Evolutionary conservation across 1,140 invertebrate species (phyloP).

Genomic region (Artemia franciscana): DNA sequence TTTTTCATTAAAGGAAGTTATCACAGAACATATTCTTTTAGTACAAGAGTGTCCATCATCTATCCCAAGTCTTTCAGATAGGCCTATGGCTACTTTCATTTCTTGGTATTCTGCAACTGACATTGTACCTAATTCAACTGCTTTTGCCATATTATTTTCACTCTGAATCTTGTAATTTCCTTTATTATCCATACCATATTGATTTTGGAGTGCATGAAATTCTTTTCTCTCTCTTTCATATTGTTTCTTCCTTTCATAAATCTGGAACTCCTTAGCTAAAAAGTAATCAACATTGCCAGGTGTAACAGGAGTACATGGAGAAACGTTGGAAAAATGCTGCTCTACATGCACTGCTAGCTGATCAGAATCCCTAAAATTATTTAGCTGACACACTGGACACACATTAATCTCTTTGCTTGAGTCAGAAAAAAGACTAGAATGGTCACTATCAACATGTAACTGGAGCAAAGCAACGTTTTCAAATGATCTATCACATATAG

Average conservation of each 20-base stretch:
- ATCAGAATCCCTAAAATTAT: background rate
- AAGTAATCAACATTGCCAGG: constrained; percentile 23
- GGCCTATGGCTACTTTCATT: constrained; percentile 41
- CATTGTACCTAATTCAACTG: constrained; percentile 60
- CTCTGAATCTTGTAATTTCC: constrained; percentile 55
- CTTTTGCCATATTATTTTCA: constrained; percentile 51
- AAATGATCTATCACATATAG: background rate
- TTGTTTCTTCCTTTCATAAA: constrained; percentile 39
- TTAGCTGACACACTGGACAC: background rate
- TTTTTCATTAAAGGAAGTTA: constrained; percentile 5
- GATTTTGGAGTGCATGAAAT: constrained; percentile 34
- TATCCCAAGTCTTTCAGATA: constrained; percentile 46
- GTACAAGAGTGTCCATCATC: constrained; percentile 60
- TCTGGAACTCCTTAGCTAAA: constrained; percentile 33
- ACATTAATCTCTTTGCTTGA: background rate
- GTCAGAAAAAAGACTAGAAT: background rate
- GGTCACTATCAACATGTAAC: background rate
- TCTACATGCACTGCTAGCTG: background rate
- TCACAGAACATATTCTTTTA: constrained; percentile 24
- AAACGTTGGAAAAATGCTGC: background rate
- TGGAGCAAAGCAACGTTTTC: background rate
- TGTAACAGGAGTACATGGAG: background rate
- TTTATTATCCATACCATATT: constrained; percentile 72
- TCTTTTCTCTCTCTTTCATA: constrained; percentile 46
- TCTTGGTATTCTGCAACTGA: constrained; percentile 63